phyloP scores from a whole-genome alignment of 2,888 invertebrate species.

The Eulithis prunata region DNA sequence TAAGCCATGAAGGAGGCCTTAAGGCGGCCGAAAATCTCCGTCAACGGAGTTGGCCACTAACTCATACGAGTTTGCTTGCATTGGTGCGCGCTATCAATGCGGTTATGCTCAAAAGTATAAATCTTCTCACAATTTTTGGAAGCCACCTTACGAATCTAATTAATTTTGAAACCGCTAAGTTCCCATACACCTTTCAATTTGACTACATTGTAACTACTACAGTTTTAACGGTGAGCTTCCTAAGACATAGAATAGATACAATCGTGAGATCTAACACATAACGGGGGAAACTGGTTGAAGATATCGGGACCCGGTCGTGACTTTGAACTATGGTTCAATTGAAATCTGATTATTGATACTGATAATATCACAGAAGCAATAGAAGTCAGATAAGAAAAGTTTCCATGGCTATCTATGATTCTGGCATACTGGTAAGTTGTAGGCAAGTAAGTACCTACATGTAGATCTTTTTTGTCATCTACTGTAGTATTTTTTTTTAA shows the following conservation, averaged over 20 bases:
- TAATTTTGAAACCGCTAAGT: slow-evolving; percentile 16
- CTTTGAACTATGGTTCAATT: slow-evolving; percentile 24
- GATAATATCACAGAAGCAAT: too few relatives aligned
- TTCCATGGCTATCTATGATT: too few relatives aligned
- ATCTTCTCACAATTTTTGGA: slow-evolving; percentile 6
- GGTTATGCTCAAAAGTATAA: not conserved
- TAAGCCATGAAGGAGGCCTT: too few relatives aligned
- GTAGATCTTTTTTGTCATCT: too few relatives aligned
- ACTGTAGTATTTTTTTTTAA: too few relatives aligned
- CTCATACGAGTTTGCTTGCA: too few relatives aligned
- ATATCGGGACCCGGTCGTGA: slow-evolving; percentile 24
- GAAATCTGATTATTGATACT: not conserved
- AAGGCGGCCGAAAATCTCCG: too few relatives aligned
- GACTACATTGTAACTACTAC: slow-evolving; percentile 5
- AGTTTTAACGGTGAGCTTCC: slow-evolving; percentile 30
- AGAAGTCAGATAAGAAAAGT: too few relatives aligned
- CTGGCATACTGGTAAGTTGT: not conserved
- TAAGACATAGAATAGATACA: slow-evolving; percentile 30
- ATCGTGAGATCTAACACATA: slow-evolving; percentile 28
- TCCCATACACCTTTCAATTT: slow-evolving; percentile 25
- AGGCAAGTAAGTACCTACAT: too few relatives aligned
- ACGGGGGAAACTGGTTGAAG: slow-evolving; percentile 31
- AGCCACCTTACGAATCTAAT: not conserved
- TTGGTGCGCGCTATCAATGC: too few relatives aligned
- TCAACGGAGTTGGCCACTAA: too few relatives aligned